Evolutionary conservation across 2,888 invertebrate species (phyloP), one percentile per base, ranked within the genome.

Genomic region (Andrena dorsata): DNA sequence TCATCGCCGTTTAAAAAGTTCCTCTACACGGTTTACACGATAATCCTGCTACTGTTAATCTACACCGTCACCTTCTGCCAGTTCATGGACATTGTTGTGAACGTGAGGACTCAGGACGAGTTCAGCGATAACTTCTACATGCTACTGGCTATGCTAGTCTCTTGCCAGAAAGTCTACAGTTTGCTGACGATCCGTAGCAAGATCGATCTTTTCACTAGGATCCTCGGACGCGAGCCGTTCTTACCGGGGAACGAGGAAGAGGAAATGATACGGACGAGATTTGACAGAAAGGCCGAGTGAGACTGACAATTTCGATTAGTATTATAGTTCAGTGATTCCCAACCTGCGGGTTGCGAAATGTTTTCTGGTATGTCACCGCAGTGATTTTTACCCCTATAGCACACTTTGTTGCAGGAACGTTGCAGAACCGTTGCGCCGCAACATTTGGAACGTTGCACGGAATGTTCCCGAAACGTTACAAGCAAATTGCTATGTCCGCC

Each of bases 81-180:
- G 68, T 13, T 83, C 2, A 30, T 90, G 20, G 86, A 88, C 28
- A 58, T 89, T 0, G 6, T 87, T 2, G n/a, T 66, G n/a, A 64
- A 74, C 10, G 71, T 80, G 2, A 56, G 83, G 0, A 72, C 74
- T 8, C 10, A 61, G 16, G 84, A 87, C 2, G 79, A 88, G 26
- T 76, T 90, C 20, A 77, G 83, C 5, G 87, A 89, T 1, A 82
- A 82, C 30, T 71, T 85, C 7, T 90, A 86, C n/a, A 68, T 89
- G 53, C 16, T 87, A 0, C 10, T 88, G 2, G 72, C 82, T 20
- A 80, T 83, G 76, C 3, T 85, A 0, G 6, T 72, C 20, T 58
- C 72, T 26, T 84, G 86, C 28, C 81, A 70, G 26, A 90, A 90
- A 70, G 69, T 82, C 26, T 65, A 76, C 5, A 76, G 64, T 32